Evolutionary conservation across 2,113 vertebrate species (phyloP), one percentile per base, ranked within the genome.

Genomic region (Microtus oregoni): DNA sequence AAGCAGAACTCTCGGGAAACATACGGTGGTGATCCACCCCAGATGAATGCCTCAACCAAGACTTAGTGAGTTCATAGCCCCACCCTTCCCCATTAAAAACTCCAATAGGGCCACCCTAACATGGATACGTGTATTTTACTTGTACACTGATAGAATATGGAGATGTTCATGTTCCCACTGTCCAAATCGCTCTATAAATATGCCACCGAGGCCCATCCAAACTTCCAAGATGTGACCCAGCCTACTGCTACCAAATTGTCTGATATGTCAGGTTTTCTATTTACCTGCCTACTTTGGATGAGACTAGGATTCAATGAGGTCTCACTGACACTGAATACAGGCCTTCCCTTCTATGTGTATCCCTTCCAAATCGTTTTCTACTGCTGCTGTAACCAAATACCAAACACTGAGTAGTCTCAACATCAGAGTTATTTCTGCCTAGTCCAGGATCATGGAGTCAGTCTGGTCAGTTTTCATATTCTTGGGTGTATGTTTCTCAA

Each of bases 81-180:
- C 8, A 52, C 0, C 26, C 22, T 4, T 20, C 22, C 58, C 35
- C 28, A 72, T 0, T 1, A 15, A 50, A 75, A 10, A 76, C 22
- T 6, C 22, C n/a, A 86, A 20, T 55, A 70, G 0, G 10, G 7
- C 30, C 30, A 17, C 44, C 52, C 28, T 1, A 26, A 19, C 2
- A 1, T 38, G 13, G 1, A 67, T 4, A 15, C 7, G 0, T 10
- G 24, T 8, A 79, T 8, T 14, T 26, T 30, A 19, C 58, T 28
- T 41, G 3, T n/a, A 11, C 1, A 30, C 30, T 68, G 38, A 2
- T 4, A 67, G 30, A 7, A 8, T 32, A 65, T 15, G 10, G 52
- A 35, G 38, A 15, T 4, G 41, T n/a, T 2, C 52, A 73, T 1
- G 4, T 41, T 77, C 35, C 70, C 77, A 55, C 0, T 38, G 11